Evolutionary conservation across 2,797 vertebrate species (phyloP).

Genomic region (Lagodon rhomboides): DNA sequence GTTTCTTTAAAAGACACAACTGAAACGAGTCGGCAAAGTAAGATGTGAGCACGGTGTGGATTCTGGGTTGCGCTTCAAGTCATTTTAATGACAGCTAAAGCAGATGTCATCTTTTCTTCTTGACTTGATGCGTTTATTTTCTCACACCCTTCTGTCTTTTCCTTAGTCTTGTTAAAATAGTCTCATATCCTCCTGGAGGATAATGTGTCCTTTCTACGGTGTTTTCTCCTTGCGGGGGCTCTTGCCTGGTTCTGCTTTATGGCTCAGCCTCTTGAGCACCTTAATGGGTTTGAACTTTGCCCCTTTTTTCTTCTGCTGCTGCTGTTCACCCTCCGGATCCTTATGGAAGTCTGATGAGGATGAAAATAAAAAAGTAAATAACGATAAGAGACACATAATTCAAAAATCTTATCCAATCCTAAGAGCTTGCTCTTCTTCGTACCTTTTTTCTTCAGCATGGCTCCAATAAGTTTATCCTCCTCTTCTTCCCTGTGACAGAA

Average conservation of each 20-base stretch:
- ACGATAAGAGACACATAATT: too few relatives aligned
- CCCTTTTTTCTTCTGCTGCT: conserved; percentile 90
- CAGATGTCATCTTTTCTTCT: neutral
- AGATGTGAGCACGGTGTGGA: conserved; percentile 18
- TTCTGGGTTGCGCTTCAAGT: conserved; percentile 13
- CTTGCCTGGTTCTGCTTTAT: conserved; percentile 90
- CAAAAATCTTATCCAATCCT: too few relatives aligned
- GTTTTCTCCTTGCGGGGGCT: conserved; percentile 81
- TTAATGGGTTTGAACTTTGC: conserved; percentile 97
- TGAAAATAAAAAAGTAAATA: neutral
- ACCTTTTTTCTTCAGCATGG: conserved; percentile 98
- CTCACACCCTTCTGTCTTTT: conserved; percentile 2
- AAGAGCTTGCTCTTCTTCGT: conserved; percentile 30
- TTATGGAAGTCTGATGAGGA: conserved; percentile 90
- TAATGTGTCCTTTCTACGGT: conserved; percentile 2
- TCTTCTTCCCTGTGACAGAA: conserved; percentile 93
- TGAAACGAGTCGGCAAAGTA: conserved; percentile 28
- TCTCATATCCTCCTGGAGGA: conserved; percentile 27
- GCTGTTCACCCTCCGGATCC: conserved; percentile 84
- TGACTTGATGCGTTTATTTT: conserved; percentile 11
- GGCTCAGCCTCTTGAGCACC: conserved; percentile 93
- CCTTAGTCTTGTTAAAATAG: conserved; percentile 38
- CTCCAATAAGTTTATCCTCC: conserved; percentile 96
- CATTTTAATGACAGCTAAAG: conserved; percentile 20
- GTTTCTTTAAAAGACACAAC: conserved; percentile 46